These are phyloP conservation scores for Ochropacha duplaris DNA, from an alignment of 2,888 invertebrate genomes.

Conservation along the genomic window DNA sequence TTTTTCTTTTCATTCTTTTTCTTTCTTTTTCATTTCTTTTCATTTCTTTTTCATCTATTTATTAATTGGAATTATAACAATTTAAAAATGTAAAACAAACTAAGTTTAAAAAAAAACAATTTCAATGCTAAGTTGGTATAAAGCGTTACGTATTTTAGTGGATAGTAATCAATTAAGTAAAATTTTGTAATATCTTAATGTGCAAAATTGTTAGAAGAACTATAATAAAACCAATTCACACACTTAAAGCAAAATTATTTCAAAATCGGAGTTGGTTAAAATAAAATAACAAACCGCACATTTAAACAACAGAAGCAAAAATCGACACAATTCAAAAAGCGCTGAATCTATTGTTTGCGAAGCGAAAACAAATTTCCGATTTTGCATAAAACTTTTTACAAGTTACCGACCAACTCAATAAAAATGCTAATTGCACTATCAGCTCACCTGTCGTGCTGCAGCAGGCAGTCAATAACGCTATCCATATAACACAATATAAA, in stretches of 20 bases:
- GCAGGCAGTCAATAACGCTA: slow-evolving; percentile 66
- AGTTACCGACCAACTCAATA: slow-evolving; percentile 59
- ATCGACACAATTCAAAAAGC: not conserved
- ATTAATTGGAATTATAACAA: too few relatives aligned
- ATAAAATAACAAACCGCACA: not conserved
- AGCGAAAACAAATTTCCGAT: slow-evolving; percentile 35
- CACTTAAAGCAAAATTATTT: not conserved
- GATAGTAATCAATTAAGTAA: too few relatives aligned
- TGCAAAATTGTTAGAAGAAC: too few relatives aligned
- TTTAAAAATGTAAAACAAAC: too few relatives aligned
- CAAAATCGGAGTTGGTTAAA: not conserved
- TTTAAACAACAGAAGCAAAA: not conserved
- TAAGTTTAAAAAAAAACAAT: too few relatives aligned
- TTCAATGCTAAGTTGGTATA: too few relatives aligned
- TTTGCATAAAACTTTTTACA: slow-evolving; percentile 55
- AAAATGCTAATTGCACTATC: slow-evolving; percentile 70
- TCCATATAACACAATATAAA: slow-evolving; percentile 78
- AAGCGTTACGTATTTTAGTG: too few relatives aligned
- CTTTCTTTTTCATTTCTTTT: too few relatives aligned
- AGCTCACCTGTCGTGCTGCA: slow-evolving; percentile 76
- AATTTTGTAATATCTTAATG: too few relatives aligned
- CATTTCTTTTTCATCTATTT: too few relatives aligned
- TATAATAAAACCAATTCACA: too few relatives aligned
- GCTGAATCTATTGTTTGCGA: slow-evolving; percentile 19
- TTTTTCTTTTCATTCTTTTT: too few relatives aligned